Percentiles rank a stretch among this genome's conserved stretches.
Conservation (phyloP, 2,113 vertebrate species). For the Halcyon senegalensis region DNA sequence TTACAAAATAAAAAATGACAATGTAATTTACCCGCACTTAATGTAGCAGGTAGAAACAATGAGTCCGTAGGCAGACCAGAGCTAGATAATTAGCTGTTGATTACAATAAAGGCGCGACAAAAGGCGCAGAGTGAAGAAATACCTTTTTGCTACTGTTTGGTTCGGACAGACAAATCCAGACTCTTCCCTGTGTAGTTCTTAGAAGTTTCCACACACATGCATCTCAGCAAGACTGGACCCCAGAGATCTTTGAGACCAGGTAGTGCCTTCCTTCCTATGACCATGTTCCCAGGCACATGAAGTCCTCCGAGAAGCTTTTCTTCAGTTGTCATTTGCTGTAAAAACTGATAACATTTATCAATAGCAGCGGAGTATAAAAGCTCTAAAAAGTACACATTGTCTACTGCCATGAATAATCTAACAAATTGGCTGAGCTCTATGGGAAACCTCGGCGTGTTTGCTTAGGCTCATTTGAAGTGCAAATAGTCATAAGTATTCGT, state of each 20-base stretch:
- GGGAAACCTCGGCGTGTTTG: background rate
- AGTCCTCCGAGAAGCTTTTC: background rate
- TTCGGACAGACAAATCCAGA: background rate
- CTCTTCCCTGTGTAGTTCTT: background rate
- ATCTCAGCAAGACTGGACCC: background rate
- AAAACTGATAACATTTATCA: background rate
- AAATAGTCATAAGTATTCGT: conserved; percentile 13
- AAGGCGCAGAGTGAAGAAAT: background rate
- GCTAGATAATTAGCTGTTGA: background rate
- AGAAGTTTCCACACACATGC: background rate
- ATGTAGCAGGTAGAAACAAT: background rate
- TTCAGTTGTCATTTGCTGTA: background rate
- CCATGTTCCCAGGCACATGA: background rate
- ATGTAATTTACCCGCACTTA: background rate
- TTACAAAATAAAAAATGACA: background rate
- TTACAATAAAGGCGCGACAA: background rate
- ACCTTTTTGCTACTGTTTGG: background rate
- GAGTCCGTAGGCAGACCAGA: background rate
- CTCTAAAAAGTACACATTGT: background rate
- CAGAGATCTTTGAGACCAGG: fast-evolving
- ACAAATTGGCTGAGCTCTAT: conserved; percentile 2
- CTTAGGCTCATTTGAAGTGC: conserved; percentile 32
- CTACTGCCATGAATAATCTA: background rate
- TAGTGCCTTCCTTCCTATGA: background rate
- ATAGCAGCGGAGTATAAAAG: background rate